These are phyloP conservation scores for Lasioglossum villosulum DNA, from an alignment of 2,888 invertebrate genomes.

Conservation along the genomic window DNA sequence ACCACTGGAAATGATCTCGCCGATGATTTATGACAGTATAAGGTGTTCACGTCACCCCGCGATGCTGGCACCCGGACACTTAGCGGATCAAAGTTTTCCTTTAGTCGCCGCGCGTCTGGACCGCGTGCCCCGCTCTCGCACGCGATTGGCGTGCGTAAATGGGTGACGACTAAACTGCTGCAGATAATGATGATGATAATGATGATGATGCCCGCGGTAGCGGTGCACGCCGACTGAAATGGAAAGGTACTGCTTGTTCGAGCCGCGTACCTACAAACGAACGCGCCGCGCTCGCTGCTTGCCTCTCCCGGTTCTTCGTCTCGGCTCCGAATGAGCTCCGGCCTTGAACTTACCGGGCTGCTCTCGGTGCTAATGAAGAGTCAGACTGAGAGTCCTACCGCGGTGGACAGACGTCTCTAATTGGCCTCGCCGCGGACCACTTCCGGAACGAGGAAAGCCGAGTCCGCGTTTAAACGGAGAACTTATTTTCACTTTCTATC, in stretches of 20 bases:
- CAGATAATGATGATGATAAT: constrained; percentile 62
- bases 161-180: constrained; percentile 55
- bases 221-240: constrained; percentile 42
- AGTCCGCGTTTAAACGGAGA: constrained; percentile 40
- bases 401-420: constrained; percentile 52
- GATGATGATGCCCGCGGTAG: constrained; percentile 31
- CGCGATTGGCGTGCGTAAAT: constrained; percentile 61
- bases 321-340: constrained; percentile 37
- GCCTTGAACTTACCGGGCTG: constrained; percentile 66
- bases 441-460: constrained; percentile 30
- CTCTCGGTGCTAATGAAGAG: constrained; percentile 61
- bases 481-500: constrained; percentile 67
- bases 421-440: constrained; percentile 38
- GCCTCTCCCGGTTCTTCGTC: constrained; percentile 33
- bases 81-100: constrained; percentile 52
- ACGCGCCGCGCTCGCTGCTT: background rate
- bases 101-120: constrained; percentile 32
- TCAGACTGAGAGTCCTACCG: constrained; percentile 37
- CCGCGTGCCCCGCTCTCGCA: constrained; percentile 26
- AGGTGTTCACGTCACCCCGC: constrained; percentile 2
- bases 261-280: constrained; percentile 1
- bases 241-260: constrained; percentile 23
- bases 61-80: constrained; percentile 12
- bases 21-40: constrained; percentile 55
- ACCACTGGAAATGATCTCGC: constrained; percentile 27